Percentiles rank a stretch among this genome's conserved stretches.
phyloP scores from a whole-genome alignment of 2,797 vertebrate species.

The Loriculus beryllinus region DNA sequence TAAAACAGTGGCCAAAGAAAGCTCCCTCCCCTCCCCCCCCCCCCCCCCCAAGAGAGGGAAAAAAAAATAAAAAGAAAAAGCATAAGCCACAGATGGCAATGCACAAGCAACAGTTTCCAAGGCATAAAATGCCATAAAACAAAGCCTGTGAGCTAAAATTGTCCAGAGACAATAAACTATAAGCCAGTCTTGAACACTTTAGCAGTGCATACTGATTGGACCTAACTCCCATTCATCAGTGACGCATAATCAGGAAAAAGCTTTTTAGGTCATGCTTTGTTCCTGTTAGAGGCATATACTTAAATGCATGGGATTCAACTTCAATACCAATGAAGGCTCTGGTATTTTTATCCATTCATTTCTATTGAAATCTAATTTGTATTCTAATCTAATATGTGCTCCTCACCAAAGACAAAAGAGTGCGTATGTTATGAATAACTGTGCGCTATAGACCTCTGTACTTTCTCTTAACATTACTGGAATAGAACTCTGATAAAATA shows the following conservation, averaged over 20 bases:
- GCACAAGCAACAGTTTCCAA: background rate
- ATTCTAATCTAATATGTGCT: background rate
- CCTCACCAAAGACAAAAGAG: background rate
- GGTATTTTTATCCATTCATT: background rate
- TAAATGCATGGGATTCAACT: background rate
- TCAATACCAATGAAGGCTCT: background rate
- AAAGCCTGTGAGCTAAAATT: background rate
- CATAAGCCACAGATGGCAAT: background rate
- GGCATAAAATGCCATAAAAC: background rate
- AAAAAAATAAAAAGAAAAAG: background rate
- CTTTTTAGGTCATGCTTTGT: background rate
- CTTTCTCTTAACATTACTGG: background rate
- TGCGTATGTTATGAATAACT: background rate
- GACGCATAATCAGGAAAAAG: background rate
- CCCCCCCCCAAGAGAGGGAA: background rate
- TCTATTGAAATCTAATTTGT: background rate
- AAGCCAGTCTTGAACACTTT: background rate
- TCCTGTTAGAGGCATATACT: background rate
- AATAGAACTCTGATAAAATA: background rate
- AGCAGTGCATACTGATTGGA: background rate
- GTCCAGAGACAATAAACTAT: background rate
- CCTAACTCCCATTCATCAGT: background rate
- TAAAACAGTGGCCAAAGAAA: background rate
- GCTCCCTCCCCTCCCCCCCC: too few relatives aligned
- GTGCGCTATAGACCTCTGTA: background rate